Base-by-base conservation (phyloP, 2,113 vertebrate genomes). In the Gambusia holbrooki region DNA sequence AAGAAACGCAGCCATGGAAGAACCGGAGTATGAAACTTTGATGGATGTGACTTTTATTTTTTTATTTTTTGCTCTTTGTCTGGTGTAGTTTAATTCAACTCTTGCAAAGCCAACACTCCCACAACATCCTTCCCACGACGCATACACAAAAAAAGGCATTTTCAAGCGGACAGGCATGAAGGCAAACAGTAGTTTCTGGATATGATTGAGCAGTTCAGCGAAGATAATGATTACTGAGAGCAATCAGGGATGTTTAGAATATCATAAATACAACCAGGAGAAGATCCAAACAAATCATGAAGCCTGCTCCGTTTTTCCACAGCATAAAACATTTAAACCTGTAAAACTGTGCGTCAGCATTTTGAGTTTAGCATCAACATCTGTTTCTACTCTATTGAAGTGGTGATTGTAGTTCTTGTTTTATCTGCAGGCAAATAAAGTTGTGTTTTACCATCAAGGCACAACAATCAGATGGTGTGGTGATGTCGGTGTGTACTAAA, bases 371-470 rank as follows among this genome's bases (percentile, higher is more conserved):
- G 77, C 60, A 66, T 69, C 78, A 80, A 81, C 89, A 88, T 90
- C 87, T 90, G 91, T 81, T 90, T 84, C 69, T 89, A 87, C 92
- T 93, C 89, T 89, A 86, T 92, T 90, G 77, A 70, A 70, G 75
- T 71, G 78, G 76, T 82, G 87, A 91, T 90, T 90, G 85, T 76
- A 51, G 77, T 76, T 71, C 77, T 78, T 93, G 90, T 93, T 94
- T 87, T 90, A 90, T 93, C 92, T 94, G 73, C 80, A 87, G 80
- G 72, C 77, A 2, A 69, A 54, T 80, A 72, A 88, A 83, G 71
- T 84, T 93, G 89, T 84, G 92, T 93, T 93, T 87, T 76, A 80
- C 77, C 76, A 35, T 79, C 85, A 68, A 89, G 51, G 51, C 90
- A 92, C 93, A 90, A 74, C 74, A 86, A 92, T 93, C 88, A 93